Percentiles rank a stretch among this genome's conserved stretches.
These are phyloP conservation scores for Chydorus sphaericus DNA, from an alignment of 2,888 invertebrate genomes.

Conservation along the genomic window DNA sequence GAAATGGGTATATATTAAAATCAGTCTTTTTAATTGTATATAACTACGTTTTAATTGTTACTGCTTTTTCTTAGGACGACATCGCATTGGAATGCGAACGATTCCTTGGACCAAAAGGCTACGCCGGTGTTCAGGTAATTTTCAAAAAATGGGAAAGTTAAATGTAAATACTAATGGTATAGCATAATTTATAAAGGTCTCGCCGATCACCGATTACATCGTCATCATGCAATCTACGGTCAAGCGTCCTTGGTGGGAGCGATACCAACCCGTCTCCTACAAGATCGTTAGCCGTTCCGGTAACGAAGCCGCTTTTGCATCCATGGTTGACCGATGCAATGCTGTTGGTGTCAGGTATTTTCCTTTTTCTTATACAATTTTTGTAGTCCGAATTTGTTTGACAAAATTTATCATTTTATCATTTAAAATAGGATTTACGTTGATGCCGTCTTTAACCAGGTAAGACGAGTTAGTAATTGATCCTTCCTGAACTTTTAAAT, in stretches of 20 bases:
- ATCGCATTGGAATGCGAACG: slow-evolving; percentile 64
- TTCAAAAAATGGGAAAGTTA: not conserved
- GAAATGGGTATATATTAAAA: no score
- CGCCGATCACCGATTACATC: slow-evolving; percentile 58
- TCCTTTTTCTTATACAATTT: not conserved
- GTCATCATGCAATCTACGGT: slow-evolving; percentile 29
- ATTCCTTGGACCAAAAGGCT: slow-evolving; percentile 57
- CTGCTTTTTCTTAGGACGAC: slow-evolving; percentile 54
- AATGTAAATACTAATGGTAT: not conserved
- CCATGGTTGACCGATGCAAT: slow-evolving; percentile 69
- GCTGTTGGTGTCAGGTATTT: slow-evolving; percentile 45
- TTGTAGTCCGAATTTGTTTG: not conserved
- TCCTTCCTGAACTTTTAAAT: no score
- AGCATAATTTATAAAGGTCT: slow-evolving; percentile 36
- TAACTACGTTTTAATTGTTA: no score
- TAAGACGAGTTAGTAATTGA: no score
- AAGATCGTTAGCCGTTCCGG: slow-evolving; percentile 59
- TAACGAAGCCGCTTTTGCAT: slow-evolving; percentile 48
- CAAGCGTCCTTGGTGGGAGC: slow-evolving; percentile 67
- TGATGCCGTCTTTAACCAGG: slow-evolving; percentile 70
- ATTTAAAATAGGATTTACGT: slow-evolving; percentile 49
- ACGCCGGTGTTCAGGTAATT: slow-evolving; percentile 53
- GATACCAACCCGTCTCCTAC: slow-evolving; percentile 79
- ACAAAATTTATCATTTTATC: not conserved
- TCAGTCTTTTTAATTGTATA: no score